Percentiles rank a stretch among this genome's conserved stretches.
Conservation (phyloP, 2,888 invertebrate species). For the Spodoptera exigua region DNA sequence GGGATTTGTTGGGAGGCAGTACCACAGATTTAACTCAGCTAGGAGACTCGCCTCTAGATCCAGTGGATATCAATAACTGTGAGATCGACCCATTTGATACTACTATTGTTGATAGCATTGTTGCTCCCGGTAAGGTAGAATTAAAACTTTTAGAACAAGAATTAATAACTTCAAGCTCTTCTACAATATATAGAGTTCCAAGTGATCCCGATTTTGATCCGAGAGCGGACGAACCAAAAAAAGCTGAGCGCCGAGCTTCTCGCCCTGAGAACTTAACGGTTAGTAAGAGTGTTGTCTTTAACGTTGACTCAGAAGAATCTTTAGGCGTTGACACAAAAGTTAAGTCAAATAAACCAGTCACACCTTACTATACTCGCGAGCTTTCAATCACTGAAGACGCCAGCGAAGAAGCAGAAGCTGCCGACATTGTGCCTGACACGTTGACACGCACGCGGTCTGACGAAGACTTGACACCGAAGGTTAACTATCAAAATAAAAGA, state of each 20-base stretch:
- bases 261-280: slow-evolving; percentile 90
- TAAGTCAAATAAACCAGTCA: slow-evolving; percentile 92
- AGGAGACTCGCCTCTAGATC: slow-evolving; percentile 91
- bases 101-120: slow-evolving; percentile 92
- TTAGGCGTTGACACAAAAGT: slow-evolving; percentile 90
- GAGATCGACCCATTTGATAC: slow-evolving; percentile 96
- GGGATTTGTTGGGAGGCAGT: slow-evolving; percentile 93
- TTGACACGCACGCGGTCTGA: slow-evolving; percentile 91
- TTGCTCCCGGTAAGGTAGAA: slow-evolving; percentile 94
- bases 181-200: slow-evolving; percentile 81
- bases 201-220: slow-evolving; percentile 96
- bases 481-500: slow-evolving; percentile 77
- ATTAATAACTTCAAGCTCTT: slow-evolving; percentile 88
- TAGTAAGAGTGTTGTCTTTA: slow-evolving; percentile 87
- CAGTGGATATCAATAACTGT: slow-evolving; percentile 87
- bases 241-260: slow-evolving; percentile 89
- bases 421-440: slow-evolving; percentile 90
- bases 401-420: slow-evolving; percentile 89
- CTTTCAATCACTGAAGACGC: slow-evolving; percentile 88
- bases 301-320: slow-evolving; percentile 79
- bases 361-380: slow-evolving; percentile 94
- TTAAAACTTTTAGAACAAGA: slow-evolving; percentile 94
- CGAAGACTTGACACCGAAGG: slow-evolving; percentile 90
- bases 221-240: slow-evolving; percentile 90
- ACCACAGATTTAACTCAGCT: slow-evolving; percentile 92